phyloP scores from a whole-genome alignment of 2,113 vertebrate genomes.

The Nothoprocta perdicaria region DNA sequence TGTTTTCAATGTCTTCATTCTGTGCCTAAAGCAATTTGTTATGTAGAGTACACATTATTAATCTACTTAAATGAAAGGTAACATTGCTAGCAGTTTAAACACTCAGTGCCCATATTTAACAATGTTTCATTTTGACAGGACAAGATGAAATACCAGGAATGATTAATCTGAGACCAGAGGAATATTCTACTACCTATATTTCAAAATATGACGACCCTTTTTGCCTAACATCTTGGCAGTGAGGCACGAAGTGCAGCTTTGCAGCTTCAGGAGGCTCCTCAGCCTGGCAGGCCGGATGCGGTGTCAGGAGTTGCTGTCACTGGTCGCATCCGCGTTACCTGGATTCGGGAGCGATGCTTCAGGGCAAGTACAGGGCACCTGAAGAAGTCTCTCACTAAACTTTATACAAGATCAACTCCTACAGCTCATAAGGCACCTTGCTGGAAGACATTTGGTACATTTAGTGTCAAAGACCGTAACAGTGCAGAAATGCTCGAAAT shows the following conservation, averaged over 20 bases:
- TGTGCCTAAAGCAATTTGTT: slow-evolving; percentile 64
- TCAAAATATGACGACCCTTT: not conserved
- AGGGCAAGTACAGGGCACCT: not conserved
- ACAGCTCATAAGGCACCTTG: not conserved
- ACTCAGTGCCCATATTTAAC: slow-evolving; percentile 55
- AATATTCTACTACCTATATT: slow-evolving; percentile 23
- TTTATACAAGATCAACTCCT: not conserved
- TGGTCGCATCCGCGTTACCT: not conserved
- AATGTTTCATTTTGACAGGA: slow-evolving; percentile 52
- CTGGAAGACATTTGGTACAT: not conserved
- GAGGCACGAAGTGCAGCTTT: not conserved
- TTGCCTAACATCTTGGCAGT: not conserved
- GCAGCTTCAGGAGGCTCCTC: not conserved
- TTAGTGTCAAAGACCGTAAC: not conserved
- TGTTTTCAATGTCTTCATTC: slow-evolving; percentile 48
- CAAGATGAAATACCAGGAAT: slow-evolving; percentile 62
- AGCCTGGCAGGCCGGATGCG: not conserved
- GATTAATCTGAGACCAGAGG: slow-evolving; percentile 54
- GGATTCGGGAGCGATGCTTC: not conserved
- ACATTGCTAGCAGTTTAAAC: slow-evolving; percentile 56
- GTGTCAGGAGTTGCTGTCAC: not conserved
- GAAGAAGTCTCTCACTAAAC: not conserved
- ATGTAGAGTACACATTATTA: slow-evolving; percentile 58
- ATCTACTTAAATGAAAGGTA: slow-evolving; percentile 66
- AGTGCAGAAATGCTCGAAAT: not conserved